phyloP scores from a whole-genome alignment of 2,797 vertebrate species.

The Varecia variegata region DNA sequence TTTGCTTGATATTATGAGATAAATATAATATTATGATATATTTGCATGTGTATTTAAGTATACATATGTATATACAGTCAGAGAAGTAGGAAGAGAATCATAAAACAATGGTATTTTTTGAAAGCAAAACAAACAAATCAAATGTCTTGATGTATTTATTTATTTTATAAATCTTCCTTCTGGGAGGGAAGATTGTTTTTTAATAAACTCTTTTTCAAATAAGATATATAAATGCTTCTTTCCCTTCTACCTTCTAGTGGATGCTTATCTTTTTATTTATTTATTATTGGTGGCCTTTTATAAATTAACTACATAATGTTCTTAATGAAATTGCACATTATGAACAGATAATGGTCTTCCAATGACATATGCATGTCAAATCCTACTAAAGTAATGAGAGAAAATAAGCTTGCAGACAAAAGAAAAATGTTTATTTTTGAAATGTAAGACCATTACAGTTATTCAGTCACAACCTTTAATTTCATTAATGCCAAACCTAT shows the following conservation, averaged over 20 bases:
- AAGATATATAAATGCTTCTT: conserved; percentile 49
- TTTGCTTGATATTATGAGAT: neutral
- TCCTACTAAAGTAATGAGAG: conserved; percentile 74
- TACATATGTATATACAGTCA: neutral
- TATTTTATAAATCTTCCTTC: conserved; percentile 28
- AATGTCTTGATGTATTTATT: neutral
- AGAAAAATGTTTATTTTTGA: conserved; percentile 79
- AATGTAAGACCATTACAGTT: conserved; percentile 64
- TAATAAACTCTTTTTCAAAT: conserved; percentile 69
- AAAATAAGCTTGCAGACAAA: conserved; percentile 74
- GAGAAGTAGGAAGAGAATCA: neutral
- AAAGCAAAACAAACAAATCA: neutral
- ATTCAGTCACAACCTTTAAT: conserved; percentile 60
- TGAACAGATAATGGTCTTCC: conserved; percentile 79
- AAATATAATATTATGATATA: neutral
- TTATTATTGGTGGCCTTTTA: conserved; percentile 75
- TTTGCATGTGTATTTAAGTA: neutral
- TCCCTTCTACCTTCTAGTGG: conserved; percentile 59
- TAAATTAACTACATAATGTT: conserved; percentile 81
- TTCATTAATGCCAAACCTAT: conserved; percentile 62
- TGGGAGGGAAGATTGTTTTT: conserved; percentile 32
- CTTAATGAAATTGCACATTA: conserved; percentile 82
- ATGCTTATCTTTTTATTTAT: conserved; percentile 76
- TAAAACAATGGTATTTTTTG: neutral
- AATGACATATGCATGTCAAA: conserved; percentile 76